Percentiles rank a stretch among this genome's conserved stretches.
These are phyloP conservation scores for Drosophila heteroneura DNA, from an alignment of 2,888 invertebrate species.

Conservation along the genomic window DNA sequence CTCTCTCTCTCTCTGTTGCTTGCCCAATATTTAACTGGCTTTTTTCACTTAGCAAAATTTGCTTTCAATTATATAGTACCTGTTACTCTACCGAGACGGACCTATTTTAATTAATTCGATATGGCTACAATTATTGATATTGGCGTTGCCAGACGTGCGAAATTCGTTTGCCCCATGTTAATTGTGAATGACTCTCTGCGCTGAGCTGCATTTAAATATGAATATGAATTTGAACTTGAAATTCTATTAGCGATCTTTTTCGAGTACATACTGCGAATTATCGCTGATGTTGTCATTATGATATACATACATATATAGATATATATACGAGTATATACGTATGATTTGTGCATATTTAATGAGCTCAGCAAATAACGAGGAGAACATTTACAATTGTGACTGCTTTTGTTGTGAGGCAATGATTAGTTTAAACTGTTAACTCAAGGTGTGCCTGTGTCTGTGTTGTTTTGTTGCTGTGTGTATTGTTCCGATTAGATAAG, in stretches of 20 bases:
- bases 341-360: slow-evolving; percentile 39
- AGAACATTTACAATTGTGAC: slow-evolving; percentile 19
- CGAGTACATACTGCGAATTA: slow-evolving; percentile 18
- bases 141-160: slow-evolving; percentile 14
- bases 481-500: slow-evolving; percentile 54
- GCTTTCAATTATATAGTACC: neutral
- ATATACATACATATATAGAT: neutral
- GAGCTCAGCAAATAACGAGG: slow-evolving; percentile 31
- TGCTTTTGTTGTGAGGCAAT: slow-evolving; percentile 5
- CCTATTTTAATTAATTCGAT: neutral
- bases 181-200: slow-evolving; percentile 3
- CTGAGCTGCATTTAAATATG: slow-evolving; percentile 31
- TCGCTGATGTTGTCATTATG: slow-evolving; percentile 11
- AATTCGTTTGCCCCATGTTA: neutral
- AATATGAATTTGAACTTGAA: slow-evolving; percentile 67
- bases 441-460: slow-evolving; percentile 1
- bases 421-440: slow-evolving; percentile 27
- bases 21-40: neutral
- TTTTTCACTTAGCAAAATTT: neutral
- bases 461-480: slow-evolving; percentile 9
- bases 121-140: neutral
- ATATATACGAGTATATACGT: neutral
- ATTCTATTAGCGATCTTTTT: slow-evolving; percentile 50
- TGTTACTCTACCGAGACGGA: neutral
- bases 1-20: neutral